Evolutionary conservation across 1,140 invertebrate species (phyloP), one percentile per base, ranked within the genome.

Genomic region (Rhagoletis pomonella): DNA sequence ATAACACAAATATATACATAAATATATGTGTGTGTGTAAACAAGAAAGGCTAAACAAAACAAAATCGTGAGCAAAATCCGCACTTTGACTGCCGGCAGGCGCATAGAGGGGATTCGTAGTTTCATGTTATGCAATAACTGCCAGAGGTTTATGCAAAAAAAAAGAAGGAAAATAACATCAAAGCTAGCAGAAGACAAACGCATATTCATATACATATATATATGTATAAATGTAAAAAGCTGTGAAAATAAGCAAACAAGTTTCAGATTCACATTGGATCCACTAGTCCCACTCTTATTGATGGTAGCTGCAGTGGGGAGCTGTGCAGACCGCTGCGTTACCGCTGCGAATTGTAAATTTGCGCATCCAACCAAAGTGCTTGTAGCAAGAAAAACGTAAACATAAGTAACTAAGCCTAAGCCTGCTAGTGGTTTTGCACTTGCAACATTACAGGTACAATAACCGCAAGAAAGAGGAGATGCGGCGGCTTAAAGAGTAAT

Each of bases 121-220:
- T 73, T 0, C 39, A 47, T n/a, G 39, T 73, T 73, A 73, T 73
- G 67, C 67, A 73, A 73, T 73, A 73, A 73, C 44, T 73, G 39
- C 1, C 42, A 47, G 17, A 62, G 60, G 12, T n/a, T 6, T 14
- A 1, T 17, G 14, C 12, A 17, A 47, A 42, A 42, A 47, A 17
- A 73, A n/a, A 17, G 9, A 44, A 17, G 44, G 14, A 42, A 9
- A 73, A 17, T 9, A 55, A 55, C 50, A 55, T 9, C 4, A 55
- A 55, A 6, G 50, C 50, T 44, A 44, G 12, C 3, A 12, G 3
- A 47, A 73, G 17, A 17, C 39, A 73, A 44, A 39, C 39, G 44
- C 42, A 39, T 42, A 42, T 9, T 42, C n/a, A n/a, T n/a, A n/a
- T n/a, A n/a, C 29, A 19, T n/a, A 10, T 10, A 39, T 10, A 67